Conservation (phyloP, 2,888 invertebrate species). For the Arge pagana region DNA sequence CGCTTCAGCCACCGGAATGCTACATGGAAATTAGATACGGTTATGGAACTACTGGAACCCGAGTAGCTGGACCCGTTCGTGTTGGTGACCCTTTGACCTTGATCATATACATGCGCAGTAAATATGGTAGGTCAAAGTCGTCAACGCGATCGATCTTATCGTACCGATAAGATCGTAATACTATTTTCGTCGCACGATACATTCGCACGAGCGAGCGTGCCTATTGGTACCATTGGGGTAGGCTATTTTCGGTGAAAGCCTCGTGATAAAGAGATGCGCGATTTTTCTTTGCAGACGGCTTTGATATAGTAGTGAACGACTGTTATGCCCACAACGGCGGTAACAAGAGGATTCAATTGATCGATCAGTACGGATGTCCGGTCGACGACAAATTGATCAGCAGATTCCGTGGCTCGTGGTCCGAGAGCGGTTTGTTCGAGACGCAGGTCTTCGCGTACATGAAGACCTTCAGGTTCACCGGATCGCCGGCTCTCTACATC, state of each 20-base stretch:
- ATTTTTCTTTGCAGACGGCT: conserved; percentile 73
- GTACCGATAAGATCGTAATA: not conserved
- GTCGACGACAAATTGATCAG: conserved; percentile 92
- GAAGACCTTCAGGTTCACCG: conserved; percentile 93
- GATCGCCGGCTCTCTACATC: conserved; percentile 90
- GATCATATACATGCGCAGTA: conserved; percentile 92
- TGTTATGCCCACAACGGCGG: conserved; percentile 94
- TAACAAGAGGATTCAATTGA: conserved; percentile 87
- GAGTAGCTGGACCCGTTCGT: conserved; percentile 86
- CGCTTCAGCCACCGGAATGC: conserved; percentile 90
- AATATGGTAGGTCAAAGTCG: conserved; percentile 73
- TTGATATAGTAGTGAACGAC: conserved; percentile 93
- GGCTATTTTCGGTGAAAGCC: no score
- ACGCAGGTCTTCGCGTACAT: conserved; percentile 94
- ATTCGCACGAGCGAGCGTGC: conserved; percentile 9
- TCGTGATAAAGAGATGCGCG: no score
- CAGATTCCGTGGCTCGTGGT: conserved; percentile 91
- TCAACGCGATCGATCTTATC: no score
- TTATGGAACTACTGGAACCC: conserved; percentile 83
- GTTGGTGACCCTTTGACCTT: conserved; percentile 91
- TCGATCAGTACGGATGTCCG: conserved; percentile 91
- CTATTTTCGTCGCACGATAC: not conserved
- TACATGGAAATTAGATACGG: conserved; percentile 95
- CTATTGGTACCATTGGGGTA: no score
- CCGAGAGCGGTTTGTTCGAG: conserved; percentile 86